Conservation (phyloP, 2,113 vertebrate genomes). For the Ibidorhyncha struthersii region DNA sequence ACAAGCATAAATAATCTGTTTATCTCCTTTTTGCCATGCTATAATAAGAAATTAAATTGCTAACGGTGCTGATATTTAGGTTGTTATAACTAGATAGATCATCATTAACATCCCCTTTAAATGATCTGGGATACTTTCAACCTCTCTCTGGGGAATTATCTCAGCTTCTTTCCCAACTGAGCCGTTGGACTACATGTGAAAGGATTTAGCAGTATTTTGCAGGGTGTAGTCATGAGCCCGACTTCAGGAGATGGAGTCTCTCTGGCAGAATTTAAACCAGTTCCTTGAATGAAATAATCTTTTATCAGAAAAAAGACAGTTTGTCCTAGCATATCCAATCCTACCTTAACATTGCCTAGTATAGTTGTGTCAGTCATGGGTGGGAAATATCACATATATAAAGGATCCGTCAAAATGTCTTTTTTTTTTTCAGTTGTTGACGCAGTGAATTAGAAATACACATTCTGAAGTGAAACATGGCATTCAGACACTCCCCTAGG, state of each 20-base stretch:
- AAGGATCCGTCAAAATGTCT: background rate
- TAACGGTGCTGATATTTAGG: background rate
- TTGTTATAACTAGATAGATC: slow-evolving; percentile 28
- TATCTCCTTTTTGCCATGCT: slow-evolving; percentile 25
- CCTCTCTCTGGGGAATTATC: background rate
- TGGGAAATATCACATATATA: background rate
- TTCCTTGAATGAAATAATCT: background rate
- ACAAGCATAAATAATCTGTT: slow-evolving; percentile 48
- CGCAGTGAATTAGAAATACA: background rate
- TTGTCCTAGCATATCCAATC: background rate
- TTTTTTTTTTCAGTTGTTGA: background rate
- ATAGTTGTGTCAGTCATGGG: background rate
- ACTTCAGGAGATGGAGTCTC: background rate
- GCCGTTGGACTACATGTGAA: background rate
- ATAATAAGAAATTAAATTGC: slow-evolving; percentile 13
- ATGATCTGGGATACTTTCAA: slow-evolving; percentile 20
- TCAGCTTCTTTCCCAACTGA: background rate
- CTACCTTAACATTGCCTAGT: background rate
- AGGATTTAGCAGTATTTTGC: background rate
- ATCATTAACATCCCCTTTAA: slow-evolving; percentile 39
- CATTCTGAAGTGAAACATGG: background rate
- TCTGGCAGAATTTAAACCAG: background rate
- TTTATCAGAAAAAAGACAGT: background rate
- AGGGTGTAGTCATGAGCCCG: background rate
- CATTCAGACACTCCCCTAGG: background rate